Evolutionary conservation across 2,797 vertebrate genomes (phyloP), one percentile per base, ranked within the genome.

Genomic region (Catharus ustulatus): DNA sequence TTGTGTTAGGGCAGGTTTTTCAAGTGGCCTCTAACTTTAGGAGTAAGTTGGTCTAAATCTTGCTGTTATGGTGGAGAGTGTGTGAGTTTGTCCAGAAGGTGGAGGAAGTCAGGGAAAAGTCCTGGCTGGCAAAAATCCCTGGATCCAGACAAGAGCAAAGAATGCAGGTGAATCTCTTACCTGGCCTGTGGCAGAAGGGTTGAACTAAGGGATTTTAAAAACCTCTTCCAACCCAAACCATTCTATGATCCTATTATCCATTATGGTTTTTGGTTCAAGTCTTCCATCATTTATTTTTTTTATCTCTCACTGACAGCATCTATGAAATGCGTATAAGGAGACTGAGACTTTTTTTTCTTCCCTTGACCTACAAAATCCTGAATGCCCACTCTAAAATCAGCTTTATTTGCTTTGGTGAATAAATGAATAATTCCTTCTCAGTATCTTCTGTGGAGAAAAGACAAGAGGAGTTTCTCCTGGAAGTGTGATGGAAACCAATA

Each of bases 1-100:
- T 45, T 94, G 92, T 80, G 87, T 84, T 84, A 82, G 63, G 92
- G 92, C 74, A 89, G 93, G 76, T 59, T 68, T 96, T 89, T 90
- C 94, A 73, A 94, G 92, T 91, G 94, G 89, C 85, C 80, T 90
- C 67, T 74, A 93, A 91, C 59, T 93, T 66, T 52, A 49, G 17
- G 63, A 34, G 66, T 64, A 30, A 64, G 74, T 82, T 94, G 45
- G 89, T 84, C 85, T 79, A 79, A 96, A 84, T 76, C 67, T 95
- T 59, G 63, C 69, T 91, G 77, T 69, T 91, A 18, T 0, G 1
- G 20, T 54, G 48, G 48, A 51, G 72, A 87, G 75, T 5, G 11
- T 32, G n/a, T n/a, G 76, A 83, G 64, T 34, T 49, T 73, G 59
- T 69, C 85, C 87, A 78, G 82, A 29, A 92, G 74, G 82, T 84